A percentile compares a stretch with the other conserved stretches of the same genome.
These are phyloP conservation scores for Vollenhovia emeryi DNA, from an alignment of 1,140 invertebrate genomes.

Conservation along the genomic window DNA sequence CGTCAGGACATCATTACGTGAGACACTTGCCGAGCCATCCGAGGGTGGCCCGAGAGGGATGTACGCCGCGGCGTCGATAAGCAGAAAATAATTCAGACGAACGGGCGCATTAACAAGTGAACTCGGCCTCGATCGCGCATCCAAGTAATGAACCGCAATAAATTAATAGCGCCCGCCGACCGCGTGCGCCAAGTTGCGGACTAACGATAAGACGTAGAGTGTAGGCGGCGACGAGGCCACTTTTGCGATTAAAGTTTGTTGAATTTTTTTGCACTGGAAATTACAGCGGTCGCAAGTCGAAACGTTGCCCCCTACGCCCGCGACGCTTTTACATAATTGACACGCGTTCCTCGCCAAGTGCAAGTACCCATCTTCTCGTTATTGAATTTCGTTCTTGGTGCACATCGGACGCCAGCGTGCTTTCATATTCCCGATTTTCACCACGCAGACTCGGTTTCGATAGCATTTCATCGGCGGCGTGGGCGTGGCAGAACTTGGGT, in stretches of 20 bases:
- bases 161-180: conserved; percentile 30
- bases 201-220: not conserved
- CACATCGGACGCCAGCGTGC: not conserved
- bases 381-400: conserved; percentile 20
- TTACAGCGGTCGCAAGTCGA: not conserved
- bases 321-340: conserved; percentile 1
- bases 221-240: not conserved
- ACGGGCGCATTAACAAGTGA: conserved; percentile 46
- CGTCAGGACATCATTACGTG: conserved; percentile 84
- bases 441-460: conserved; percentile 72
- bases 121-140: conserved; percentile 2
- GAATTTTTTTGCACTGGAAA: not conserved
- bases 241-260: not conserved
- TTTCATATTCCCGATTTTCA: conserved; percentile 63
- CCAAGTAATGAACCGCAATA: conserved; percentile 29
- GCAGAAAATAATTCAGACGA: conserved; percentile 50
- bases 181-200: not conserved
- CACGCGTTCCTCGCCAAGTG: not conserved
- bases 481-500: conserved; percentile 75
- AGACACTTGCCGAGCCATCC: conserved; percentile 81
- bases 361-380: conserved; percentile 7
- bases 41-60: conserved; percentile 47
- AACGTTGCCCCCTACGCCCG: not conserved
- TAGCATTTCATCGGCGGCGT: conserved; percentile 75
- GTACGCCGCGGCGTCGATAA: conserved; percentile 1